A percentile compares a stretch with the other conserved stretches of the same genome.
Evolutionary conservation across 2,797 vertebrate species (phyloP).

Genomic region (Peromyscus eremicus): DNA sequence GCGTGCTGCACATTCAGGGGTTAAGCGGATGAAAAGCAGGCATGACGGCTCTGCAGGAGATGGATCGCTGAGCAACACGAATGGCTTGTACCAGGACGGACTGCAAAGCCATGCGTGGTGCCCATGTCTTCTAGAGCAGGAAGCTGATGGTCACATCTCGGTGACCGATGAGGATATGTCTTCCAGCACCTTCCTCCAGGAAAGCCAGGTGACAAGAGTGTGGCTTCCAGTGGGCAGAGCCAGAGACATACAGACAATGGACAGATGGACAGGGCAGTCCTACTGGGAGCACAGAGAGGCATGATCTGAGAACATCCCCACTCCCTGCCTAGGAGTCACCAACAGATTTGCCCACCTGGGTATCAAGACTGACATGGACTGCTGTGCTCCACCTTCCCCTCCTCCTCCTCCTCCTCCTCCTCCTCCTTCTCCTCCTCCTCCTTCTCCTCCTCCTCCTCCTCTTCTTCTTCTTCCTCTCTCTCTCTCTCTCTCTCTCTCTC

Average conservation of each 20-base stretch:
- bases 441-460: background rate
- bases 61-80: accelerated
- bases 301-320: accelerated
- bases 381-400: accelerated
- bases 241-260: background rate
- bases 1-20: accelerated
- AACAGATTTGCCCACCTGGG: background rate
- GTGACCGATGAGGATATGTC: background rate
- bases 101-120: background rate
- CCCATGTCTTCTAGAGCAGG: background rate
- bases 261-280: background rate
- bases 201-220: background rate
- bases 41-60: background rate
- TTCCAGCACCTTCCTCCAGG: background rate
- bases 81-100: background rate
- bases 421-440: no score
- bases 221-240: background rate
- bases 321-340: background rate
- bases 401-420: background rate
- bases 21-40: background rate
- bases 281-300: background rate
- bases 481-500: no score
- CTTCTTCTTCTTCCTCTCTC: no score
- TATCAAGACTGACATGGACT: no score
- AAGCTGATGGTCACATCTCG: background rate